Base-by-base conservation (phyloP, 2,888 invertebrate species). In the Chymomyza caudatula region DNA sequence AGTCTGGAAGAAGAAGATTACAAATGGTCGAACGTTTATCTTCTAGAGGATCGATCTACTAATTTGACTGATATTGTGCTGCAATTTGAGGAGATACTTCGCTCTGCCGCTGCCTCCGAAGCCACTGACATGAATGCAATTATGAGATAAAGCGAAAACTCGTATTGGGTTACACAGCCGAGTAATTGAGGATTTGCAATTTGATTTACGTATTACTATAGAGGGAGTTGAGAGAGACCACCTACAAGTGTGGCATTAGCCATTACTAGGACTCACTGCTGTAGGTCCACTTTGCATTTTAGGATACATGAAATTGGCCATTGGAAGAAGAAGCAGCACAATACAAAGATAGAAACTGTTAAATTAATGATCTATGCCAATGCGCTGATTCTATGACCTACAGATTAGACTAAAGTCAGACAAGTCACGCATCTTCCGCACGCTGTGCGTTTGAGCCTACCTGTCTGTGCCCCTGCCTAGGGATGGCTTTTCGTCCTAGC, bases 121-220 rank as follows among this genome's bases (percentile, higher is more conserved):
- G 65, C 44, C 23, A 61, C 63, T 53, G 13, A 56, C 56, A 65
- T 47, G 68, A 76, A 76, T 76, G 88, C 88, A 88, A 88, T 88
- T 89, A 89, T 85, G 72, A 80, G 88, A 88, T 87, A 87, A 82
- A 76, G 69, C 69, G 67, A 64, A 73, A 64, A 69, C 59, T 65
- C 56, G 65, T 57, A 66, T 69, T 65, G 63, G 70, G 65, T 77
- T 74, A 69, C 68, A 60, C 69, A 66, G 57, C 51, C 25, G 49
- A 2, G 65, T 77, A 77, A 65, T 64, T 65, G 57, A 55, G 51
- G 37, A 64, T 82, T 82, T 71, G 81, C 87, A 69, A 83, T 78
- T 75, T 69, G 67, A 70, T 74, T 71, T 65, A 67, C 51, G 42
- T 17, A 42, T 19, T 20, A n/a, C n/a, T n/a, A n/a, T n/a, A 47